A percentile compares a stretch with the other conserved stretches of the same genome.
phyloP scores from a whole-genome alignment of 2,888 invertebrate species.

The Brachyopa scutellaris region DNA sequence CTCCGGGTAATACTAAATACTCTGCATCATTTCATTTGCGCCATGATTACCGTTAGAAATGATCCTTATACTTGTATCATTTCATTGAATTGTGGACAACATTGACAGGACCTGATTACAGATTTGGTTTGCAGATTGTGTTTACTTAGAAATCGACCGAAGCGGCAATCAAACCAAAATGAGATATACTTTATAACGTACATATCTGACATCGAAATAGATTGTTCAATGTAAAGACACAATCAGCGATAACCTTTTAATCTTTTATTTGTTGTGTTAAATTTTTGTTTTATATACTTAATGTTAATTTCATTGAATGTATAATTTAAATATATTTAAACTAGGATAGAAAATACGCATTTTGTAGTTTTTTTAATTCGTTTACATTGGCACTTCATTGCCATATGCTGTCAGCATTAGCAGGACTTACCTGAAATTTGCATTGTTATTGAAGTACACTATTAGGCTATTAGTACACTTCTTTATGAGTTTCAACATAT shows the following conservation, averaged over 20 bases:
- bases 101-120: slow-evolving; percentile 59
- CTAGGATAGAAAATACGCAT: not conserved
- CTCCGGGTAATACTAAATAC: slow-evolving; percentile 80
- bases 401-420: too few species aligned
- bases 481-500: too few species aligned
- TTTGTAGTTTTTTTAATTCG: not conserved
- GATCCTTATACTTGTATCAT: slow-evolving; percentile 49
- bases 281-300: slow-evolving; percentile 2
- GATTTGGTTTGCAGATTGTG: slow-evolving; percentile 51
- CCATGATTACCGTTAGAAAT: slow-evolving; percentile 78
- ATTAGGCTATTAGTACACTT: too few species aligned
- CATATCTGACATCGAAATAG: not conserved
- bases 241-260: slow-evolving; percentile 59
- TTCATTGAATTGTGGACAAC: slow-evolving; percentile 43
- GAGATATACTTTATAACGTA: too few species aligned
- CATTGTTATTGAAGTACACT: too few species aligned
- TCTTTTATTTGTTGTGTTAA: slow-evolving; percentile 28
- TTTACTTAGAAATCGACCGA: slow-evolving; percentile 43
- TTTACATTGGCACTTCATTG: not conserved
- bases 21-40: slow-evolving; percentile 79
- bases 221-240: slow-evolving; percentile 37
- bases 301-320: slow-evolving; percentile 9
- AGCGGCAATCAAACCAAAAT: not conserved
- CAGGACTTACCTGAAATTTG: too few species aligned
- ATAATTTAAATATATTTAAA: slow-evolving; percentile 6